These are phyloP conservation scores for Machimus rusticus DNA, from an alignment of 2,888 invertebrate species.

Conservation along the genomic window DNA sequence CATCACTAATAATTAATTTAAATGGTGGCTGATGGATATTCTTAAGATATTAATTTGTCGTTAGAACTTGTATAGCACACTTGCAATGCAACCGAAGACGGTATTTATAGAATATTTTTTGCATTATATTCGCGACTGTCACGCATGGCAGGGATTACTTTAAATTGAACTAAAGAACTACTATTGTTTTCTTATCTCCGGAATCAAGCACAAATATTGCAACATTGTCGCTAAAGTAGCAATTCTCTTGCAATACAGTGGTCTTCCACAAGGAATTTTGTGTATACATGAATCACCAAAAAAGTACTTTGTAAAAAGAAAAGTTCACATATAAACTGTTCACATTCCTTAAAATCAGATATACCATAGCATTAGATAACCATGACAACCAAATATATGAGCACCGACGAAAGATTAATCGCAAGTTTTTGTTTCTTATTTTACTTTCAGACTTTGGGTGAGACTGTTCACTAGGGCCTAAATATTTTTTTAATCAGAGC, in stretches of 20 bases:
- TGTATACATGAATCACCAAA: background rate
- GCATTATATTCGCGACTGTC: too few species aligned
- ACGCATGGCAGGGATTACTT: too few species aligned
- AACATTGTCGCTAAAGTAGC: background rate
- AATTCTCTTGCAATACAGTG: background rate
- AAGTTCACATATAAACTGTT: background rate
- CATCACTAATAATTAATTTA: too few species aligned
- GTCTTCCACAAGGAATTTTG: background rate
- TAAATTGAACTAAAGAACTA: too few species aligned
- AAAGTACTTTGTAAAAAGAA: background rate
- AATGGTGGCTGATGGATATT: too few species aligned
- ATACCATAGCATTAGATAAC: slow-evolving; percentile 15
- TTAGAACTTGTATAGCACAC: too few species aligned
- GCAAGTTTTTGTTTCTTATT: slow-evolving; percentile 31
- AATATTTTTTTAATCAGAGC: slow-evolving; percentile 44
- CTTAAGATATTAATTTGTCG: too few species aligned
- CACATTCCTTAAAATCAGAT: background rate
- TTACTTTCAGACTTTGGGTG: slow-evolving; percentile 55
- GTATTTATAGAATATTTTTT: too few species aligned
- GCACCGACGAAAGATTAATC: background rate
- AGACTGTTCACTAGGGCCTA: slow-evolving; percentile 55
- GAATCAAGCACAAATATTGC: background rate
- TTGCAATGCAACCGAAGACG: too few species aligned
- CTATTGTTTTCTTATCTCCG: too few species aligned
- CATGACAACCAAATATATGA: slow-evolving; percentile 30